Conservation (phyloP, 2,888 invertebrate species). For the Anthrax anthrax region DNA sequence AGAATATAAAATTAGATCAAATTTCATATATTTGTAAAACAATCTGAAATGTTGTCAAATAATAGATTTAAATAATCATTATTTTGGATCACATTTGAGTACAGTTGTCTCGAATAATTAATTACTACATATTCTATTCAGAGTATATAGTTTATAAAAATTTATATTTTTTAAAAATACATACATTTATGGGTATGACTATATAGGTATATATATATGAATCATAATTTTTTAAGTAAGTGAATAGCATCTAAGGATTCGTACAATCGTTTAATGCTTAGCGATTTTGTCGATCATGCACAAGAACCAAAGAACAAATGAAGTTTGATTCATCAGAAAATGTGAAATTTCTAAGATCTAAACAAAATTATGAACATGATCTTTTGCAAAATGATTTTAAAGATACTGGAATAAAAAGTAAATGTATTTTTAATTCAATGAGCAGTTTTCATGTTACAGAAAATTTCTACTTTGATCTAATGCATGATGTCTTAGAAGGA, state of each 20-base stretch:
- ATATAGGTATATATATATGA: too few species aligned
- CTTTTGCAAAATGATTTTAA: slow-evolving; percentile 6
- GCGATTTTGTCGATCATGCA: slow-evolving; percentile 10
- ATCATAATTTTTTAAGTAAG: too few species aligned
- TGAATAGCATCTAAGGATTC: slow-evolving; percentile 13
- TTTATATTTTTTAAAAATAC: too few species aligned
- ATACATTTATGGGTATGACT: too few species aligned
- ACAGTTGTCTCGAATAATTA: too few species aligned
- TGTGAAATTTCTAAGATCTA: slow-evolving; percentile 1
- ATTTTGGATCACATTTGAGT: too few species aligned
- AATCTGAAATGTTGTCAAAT: too few species aligned
- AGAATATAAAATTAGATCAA: too few species aligned
- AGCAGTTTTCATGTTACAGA: slow-evolving; percentile 9
- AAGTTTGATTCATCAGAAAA: slow-evolving; percentile 7
- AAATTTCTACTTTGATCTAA: slow-evolving; percentile 8
- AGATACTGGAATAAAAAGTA: slow-evolving; percentile 9
- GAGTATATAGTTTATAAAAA: too few species aligned
- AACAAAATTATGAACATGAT: slow-evolving; percentile 9
- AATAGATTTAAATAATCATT: too few species aligned
- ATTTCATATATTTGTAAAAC: too few species aligned
- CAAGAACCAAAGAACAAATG: slow-evolving; percentile 6
- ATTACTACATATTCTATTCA: too few species aligned
- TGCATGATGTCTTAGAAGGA: slow-evolving; percentile 12
- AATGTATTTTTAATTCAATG: slow-evolving; percentile 5
- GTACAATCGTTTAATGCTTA: slow-evolving; percentile 11